phyloP scores from a whole-genome alignment of 1,140 invertebrate genomes.

The Drosophila dunni region DNA sequence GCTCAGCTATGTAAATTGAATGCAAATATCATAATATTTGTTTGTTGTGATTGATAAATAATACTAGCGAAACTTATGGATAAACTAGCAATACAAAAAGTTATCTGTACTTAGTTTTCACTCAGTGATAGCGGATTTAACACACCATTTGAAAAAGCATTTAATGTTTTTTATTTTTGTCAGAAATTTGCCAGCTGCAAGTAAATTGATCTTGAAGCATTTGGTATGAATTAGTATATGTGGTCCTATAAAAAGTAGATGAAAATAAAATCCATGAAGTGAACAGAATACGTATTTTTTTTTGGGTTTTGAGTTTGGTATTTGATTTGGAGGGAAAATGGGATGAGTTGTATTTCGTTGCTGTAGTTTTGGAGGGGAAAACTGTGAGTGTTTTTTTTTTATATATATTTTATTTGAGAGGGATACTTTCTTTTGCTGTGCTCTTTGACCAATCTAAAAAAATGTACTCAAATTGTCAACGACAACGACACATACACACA shows the following conservation, averaged over 20 bases:
- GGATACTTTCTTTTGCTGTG: conserved; percentile 51
- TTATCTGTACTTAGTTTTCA: conserved; percentile 24
- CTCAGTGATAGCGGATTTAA: conserved; percentile 66
- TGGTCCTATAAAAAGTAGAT: conserved; percentile 64
- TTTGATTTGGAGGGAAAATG: conserved; percentile 23
- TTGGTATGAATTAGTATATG: conserved; percentile 51
- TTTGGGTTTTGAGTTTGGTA: conserved; percentile 7
- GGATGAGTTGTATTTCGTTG: conserved; percentile 25
- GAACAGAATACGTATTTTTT: conserved; percentile 17
- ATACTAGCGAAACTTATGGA: conserved; percentile 31
- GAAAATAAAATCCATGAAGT: conserved; percentile 62
- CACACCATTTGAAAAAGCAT: conserved; percentile 71
- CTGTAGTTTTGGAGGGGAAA: not conserved
- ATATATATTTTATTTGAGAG: not conserved
- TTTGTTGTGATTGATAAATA: conserved; percentile 19
- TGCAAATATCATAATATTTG: conserved; percentile 20
- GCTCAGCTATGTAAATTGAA: conserved; percentile 25
- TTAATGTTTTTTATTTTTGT: conserved; percentile 43
- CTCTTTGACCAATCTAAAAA: conserved; percentile 58
- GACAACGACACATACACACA: conserved; percentile 71
- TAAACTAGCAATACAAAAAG: conserved; percentile 11
- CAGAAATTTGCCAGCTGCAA: conserved; percentile 36
- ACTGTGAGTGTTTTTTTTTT: not conserved
- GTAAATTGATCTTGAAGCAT: conserved; percentile 64
- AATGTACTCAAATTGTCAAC: conserved; percentile 43